phyloP scores from a whole-genome alignment of 1,140 invertebrate genomes.

The Trachymyrmex cornetzi region DNA sequence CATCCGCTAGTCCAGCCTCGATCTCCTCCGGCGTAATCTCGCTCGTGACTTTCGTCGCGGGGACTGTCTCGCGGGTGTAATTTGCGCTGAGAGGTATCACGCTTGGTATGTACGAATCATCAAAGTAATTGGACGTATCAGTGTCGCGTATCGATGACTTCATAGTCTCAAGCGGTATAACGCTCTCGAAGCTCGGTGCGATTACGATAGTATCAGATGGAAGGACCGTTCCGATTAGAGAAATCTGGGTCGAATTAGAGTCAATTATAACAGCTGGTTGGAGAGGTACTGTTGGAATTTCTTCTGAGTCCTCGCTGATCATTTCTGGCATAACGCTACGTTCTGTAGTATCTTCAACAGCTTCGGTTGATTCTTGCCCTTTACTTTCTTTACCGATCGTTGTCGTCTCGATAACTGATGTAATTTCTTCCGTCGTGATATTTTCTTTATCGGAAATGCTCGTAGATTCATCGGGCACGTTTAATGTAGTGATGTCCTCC shows the following conservation, averaged over 20 bases:
- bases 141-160: slow-evolving; percentile 11
- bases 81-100: slow-evolving; percentile 82
- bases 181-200: slow-evolving; percentile 41
- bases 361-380: slow-evolving; percentile 12
- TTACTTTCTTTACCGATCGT: background rate
- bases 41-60: slow-evolving; percentile 63
- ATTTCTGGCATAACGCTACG: background rate
- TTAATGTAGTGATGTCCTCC: slow-evolving; percentile 14
- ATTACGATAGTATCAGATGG: background rate
- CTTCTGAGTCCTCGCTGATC: slow-evolving; percentile 25
- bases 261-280: slow-evolving; percentile 5
- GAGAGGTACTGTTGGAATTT: slow-evolving; percentile 65
- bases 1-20: slow-evolving; percentile 83
- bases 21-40: slow-evolving; percentile 83
- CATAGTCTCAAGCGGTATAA: slow-evolving; percentile 57
- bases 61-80: slow-evolving; percentile 3
- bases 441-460: slow-evolving; percentile 6
- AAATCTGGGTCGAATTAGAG: slow-evolving; percentile 1
- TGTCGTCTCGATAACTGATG: slow-evolving; percentile 8
- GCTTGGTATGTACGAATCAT: slow-evolving; percentile 80
- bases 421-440: background rate
- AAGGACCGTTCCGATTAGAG: background rate
- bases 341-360: background rate
- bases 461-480: background rate
- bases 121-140: slow-evolving; percentile 12